These are phyloP conservation scores for Drosophila tani DNA, from an alignment of 1,140 invertebrate species.

Conservation along the genomic window DNA sequence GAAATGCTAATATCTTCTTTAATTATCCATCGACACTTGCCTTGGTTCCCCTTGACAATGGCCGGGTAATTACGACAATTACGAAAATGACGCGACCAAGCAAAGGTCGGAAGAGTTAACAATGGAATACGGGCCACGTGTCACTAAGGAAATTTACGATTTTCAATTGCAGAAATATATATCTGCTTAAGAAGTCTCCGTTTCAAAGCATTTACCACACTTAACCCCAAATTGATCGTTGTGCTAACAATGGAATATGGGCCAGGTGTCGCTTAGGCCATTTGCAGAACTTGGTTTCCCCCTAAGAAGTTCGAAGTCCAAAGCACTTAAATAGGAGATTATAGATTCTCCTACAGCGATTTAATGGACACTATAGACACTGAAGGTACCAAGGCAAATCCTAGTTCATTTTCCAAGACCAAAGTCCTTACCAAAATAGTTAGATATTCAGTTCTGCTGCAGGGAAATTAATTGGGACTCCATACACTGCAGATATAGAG, in stretches of 20 bases:
- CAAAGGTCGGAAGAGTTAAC: slow-evolving; percentile 15
- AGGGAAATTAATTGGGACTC: not conserved
- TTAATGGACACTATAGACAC: not conserved
- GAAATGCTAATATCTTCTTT: not conserved
- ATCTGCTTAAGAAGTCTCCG: not conserved
- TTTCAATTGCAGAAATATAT: slow-evolving; percentile 19
- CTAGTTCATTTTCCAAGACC: not conserved
- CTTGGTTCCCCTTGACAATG: slow-evolving; percentile 10
- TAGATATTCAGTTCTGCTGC: not conserved
- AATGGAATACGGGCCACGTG: slow-evolving; percentile 69
- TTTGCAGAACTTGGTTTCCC: not conserved
- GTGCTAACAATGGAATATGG: not conserved
- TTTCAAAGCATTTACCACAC: no score
- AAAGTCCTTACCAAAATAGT: no score
- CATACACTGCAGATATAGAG: not conserved
- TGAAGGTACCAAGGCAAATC: no score
- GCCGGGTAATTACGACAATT: slow-evolving; percentile 45
- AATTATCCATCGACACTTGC: slow-evolving; percentile 25
- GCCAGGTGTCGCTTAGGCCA: slow-evolving; percentile 5
- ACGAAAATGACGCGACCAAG: slow-evolving; percentile 4
- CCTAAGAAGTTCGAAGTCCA: not conserved
- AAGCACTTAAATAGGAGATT: slow-evolving; percentile 1
- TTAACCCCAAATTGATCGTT: not conserved
- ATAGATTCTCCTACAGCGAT: slow-evolving; percentile 2
- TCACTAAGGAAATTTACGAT: slow-evolving; percentile 35